Base-by-base conservation (phyloP, 1,140 invertebrate genomes). In the Drosophila pectinifera region DNA sequence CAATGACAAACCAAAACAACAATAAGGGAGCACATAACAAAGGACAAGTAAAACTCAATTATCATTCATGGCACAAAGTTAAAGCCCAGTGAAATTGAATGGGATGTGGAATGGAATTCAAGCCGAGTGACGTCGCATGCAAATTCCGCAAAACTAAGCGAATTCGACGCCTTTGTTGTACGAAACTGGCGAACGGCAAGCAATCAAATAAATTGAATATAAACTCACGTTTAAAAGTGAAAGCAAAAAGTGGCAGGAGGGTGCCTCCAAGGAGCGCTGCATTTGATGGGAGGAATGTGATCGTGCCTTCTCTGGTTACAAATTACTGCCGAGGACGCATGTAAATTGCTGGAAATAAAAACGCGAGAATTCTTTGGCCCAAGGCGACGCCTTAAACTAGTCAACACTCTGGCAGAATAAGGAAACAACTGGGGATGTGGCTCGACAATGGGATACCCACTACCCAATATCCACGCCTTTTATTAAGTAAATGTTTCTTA, bases 121-220 rank as follows among this genome's bases (percentile, higher is more conserved):
- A 70, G 8, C 49, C 51, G 51, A 76, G 57, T 79, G 64, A 72
- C 63, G 58, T 78, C 59, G 59, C 75, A 83, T 84, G 80, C 68
- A 86, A 86, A 85, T 78, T 49, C 14, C 16, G 11, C 41, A 45
- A 65, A 51, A 42, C 57, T 65, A 49, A 49, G 51, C 41, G 42
- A 65, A 54, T 54, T 59, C 64, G 53, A 41, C 70, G 53, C 72
- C 65, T 65, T 75, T 65, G 59, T 65, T 75, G 36, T 64, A 56
- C 51, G 24, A 63, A 58, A 55, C 51, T 73, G 42, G 36, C 36
- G 31, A 64, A 39, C 45, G 34, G 42, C 64, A 45, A 64, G 73
- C 46, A 80, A 69, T 51, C 61, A 69, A 86, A 78, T 67, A 86
- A 85, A 85, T 88, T 86, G 83, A 85, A 85, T 85, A 85, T 78